A percentile compares a stretch with the other conserved stretches of the same genome.
These are phyloP conservation scores for Ceratitis capitata DNA, from an alignment of 1,140 invertebrate genomes.

Conservation along the genomic window DNA sequence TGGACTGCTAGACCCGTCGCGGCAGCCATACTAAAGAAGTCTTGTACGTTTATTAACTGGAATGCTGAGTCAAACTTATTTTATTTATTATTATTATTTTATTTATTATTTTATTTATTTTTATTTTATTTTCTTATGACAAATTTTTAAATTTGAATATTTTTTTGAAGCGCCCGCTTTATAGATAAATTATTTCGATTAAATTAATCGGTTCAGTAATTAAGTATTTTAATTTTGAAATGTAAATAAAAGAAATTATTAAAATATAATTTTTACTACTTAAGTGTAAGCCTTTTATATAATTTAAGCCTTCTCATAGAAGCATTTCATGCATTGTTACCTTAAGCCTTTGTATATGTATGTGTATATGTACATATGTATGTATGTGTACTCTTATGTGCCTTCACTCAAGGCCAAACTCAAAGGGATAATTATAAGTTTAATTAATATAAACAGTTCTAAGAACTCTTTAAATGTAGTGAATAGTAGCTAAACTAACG, in stretches of 20 bases:
- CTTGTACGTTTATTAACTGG: too few relatives aligned
- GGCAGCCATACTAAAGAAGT: too few relatives aligned
- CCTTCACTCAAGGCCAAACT: not conserved
- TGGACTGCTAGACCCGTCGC: too few relatives aligned
- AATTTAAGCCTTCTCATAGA: not conserved
- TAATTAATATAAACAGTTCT: constrained; percentile 30
- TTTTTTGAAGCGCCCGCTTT: too few relatives aligned
- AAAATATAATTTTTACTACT: not conserved
- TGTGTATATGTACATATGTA: not conserved
- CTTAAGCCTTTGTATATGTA: not conserved
- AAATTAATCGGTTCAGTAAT: too few relatives aligned
- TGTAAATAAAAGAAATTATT: not conserved
- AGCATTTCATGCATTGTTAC: not conserved
- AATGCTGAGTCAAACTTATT: too few relatives aligned
- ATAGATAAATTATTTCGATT: too few relatives aligned
- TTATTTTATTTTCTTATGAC: too few relatives aligned
- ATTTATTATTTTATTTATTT: too few relatives aligned
- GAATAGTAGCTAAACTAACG: not conserved
- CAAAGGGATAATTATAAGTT: constrained; percentile 16
- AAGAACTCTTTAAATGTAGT: not conserved
- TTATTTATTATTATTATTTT: too few relatives aligned
- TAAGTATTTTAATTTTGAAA: not conserved
- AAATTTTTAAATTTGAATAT: too few relatives aligned
- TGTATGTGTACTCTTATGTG: not conserved
- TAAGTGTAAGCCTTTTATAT: not conserved